phyloP scores from a whole-genome alignment of 2,888 invertebrate species.

The Petrolisthes manimaculis region DNA sequence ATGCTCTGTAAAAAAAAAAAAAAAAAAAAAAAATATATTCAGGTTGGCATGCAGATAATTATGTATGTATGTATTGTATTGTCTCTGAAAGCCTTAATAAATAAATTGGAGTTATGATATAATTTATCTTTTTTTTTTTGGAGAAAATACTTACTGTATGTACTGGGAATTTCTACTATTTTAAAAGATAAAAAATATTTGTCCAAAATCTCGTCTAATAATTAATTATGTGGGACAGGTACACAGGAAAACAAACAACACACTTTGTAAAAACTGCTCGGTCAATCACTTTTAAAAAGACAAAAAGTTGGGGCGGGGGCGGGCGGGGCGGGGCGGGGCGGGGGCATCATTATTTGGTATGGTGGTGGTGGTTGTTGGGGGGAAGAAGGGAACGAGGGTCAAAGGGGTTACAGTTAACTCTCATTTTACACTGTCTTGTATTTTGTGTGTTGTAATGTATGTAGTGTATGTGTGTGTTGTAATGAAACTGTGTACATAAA shows the following conservation, averaged over 20 bases:
- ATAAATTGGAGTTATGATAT: conserved; percentile 14
- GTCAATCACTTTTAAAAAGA: conserved; percentile 15
- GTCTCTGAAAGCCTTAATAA: conserved; percentile 43
- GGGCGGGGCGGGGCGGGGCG: too few relatives aligned
- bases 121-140: not conserved
- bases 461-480: too few relatives aligned
- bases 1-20: conserved; percentile 31
- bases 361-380: too few relatives aligned
- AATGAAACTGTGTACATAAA: too few relatives aligned
- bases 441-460: too few relatives aligned
- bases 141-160: too few relatives aligned
- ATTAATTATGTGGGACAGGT: conserved; percentile 39
- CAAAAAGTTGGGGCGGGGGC: too few relatives aligned
- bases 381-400: not conserved
- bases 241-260: conserved; percentile 39
- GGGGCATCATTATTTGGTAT: too few relatives aligned
- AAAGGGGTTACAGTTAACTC: too few relatives aligned
- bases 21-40: too few relatives aligned
- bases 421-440: too few relatives aligned
- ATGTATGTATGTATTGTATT: too few relatives aligned
- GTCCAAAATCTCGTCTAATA: conserved; percentile 33
- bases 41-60: conserved; percentile 51
- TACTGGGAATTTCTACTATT: not conserved
- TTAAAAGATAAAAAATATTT: conserved; percentile 11
- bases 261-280: conserved; percentile 46